These are phyloP conservation scores for Montifringilla adamsi DNA, from an alignment of 2,113 vertebrate genomes.

Conservation along the genomic window DNA sequence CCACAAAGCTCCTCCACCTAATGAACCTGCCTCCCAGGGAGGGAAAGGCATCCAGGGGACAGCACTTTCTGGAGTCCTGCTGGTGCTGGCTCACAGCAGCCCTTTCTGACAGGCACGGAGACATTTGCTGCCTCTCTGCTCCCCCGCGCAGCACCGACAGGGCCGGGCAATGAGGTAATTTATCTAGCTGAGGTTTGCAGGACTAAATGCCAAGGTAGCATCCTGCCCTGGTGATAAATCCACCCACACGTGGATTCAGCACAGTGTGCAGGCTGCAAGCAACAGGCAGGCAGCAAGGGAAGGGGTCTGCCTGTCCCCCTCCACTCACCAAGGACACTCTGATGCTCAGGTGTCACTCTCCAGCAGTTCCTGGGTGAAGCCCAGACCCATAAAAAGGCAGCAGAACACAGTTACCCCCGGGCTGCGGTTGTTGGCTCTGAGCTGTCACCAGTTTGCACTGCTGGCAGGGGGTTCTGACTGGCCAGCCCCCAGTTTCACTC, in stretches of 20 bases:
- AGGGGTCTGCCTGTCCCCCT: neutral
- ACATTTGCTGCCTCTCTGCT: neutral
- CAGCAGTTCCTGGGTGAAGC: neutral
- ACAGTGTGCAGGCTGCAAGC: neutral
- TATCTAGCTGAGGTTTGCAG: neutral
- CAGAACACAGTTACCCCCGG: neutral
- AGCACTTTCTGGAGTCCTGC: neutral
- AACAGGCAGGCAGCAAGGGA: neutral
- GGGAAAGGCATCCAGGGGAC: neutral
- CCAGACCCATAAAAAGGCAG: neutral
- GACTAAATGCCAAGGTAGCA: neutral
- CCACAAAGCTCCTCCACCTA: neutral
- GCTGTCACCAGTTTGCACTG: neutral
- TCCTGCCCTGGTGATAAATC: neutral
- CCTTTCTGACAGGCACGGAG: neutral
- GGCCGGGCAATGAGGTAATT: neutral
- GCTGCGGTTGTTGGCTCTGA: neutral
- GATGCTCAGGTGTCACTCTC: neutral
- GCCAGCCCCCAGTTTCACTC: rapidly evolving
- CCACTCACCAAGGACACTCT: neutral
- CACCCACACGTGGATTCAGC: neutral
- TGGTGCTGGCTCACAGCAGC: neutral
- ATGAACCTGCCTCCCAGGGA: neutral
- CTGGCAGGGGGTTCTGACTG: neutral
- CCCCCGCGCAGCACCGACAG: neutral